A percentile compares a stretch with the other conserved stretches of the same genome.
phyloP scores from a whole-genome alignment of 2,888 invertebrate species.

The Campoplex nolae region DNA sequence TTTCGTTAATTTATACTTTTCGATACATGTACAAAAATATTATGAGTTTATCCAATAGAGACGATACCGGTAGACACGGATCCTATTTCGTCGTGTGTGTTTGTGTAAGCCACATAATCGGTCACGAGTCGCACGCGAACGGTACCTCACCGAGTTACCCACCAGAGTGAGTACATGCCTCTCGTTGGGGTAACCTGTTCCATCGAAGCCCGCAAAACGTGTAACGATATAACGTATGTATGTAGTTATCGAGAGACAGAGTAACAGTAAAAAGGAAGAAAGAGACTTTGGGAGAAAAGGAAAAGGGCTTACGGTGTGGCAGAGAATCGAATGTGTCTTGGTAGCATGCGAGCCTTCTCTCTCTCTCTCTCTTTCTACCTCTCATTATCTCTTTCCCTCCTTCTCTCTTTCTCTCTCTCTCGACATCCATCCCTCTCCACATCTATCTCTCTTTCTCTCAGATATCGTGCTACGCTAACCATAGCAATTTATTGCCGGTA shows the following conservation, averaged over 20 bases:
- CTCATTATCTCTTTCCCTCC: slow-evolving; percentile 51
- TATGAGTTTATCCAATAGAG: slow-evolving; percentile 16
- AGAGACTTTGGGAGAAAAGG: slow-evolving; percentile 21
- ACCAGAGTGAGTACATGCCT: slow-evolving; percentile 29
- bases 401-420: slow-evolving; percentile 55
- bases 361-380: slow-evolving; percentile 63
- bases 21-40: not conserved
- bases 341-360: slow-evolving; percentile 61
- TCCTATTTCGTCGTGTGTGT: slow-evolving; percentile 49
- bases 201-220: slow-evolving; percentile 41
- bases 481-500: slow-evolving; percentile 78
- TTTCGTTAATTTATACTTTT: not conserved
- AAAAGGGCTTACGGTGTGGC: slow-evolving; percentile 48
- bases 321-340: slow-evolving; percentile 37
- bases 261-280: slow-evolving; percentile 20
- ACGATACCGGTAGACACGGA: slow-evolving; percentile 51
- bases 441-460: slow-evolving; percentile 55
- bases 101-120: slow-evolving; percentile 53
- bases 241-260: slow-evolving; percentile 36
- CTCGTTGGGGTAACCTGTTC: slow-evolving; percentile 63
- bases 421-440: slow-evolving; percentile 53
- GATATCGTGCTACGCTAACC: slow-evolving; percentile 72
- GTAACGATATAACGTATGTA: slow-evolving; percentile 41
- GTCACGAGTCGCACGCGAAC: slow-evolving; percentile 64
- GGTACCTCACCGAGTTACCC: slow-evolving; percentile 59